Evolutionary conservation across 1,140 invertebrate genomes (phyloP).

Genomic region (Macrostomum lignano): DNA sequence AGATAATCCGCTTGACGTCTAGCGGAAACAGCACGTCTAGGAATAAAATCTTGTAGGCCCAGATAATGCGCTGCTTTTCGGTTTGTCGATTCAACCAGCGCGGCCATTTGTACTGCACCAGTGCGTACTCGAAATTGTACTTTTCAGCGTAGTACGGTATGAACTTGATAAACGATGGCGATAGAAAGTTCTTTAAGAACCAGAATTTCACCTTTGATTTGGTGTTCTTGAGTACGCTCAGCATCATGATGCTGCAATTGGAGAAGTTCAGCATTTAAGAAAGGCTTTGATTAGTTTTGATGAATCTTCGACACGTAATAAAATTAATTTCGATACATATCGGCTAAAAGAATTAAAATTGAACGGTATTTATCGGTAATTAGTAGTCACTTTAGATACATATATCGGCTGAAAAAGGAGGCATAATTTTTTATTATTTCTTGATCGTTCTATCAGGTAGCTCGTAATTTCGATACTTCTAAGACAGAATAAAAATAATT

Average conservation of each 20-base stretch:
- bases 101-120: conserved; percentile 98
- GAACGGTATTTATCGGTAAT: too few relatives aligned
- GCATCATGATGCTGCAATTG: conserved; percentile 94
- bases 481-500: too few relatives aligned
- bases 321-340: too few relatives aligned
- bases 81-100: conserved; percentile 77
- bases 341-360: too few relatives aligned
- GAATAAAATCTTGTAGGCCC: conserved; percentile 99
- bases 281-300: too few relatives aligned
- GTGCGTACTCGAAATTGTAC: conserved; percentile 83
- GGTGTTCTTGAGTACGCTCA: conserved; percentile 76
- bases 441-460: too few relatives aligned
- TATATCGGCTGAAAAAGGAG: too few relatives aligned
- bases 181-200: conserved; percentile 97
- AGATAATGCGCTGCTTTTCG: conserved; percentile 93
- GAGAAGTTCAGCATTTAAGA: too few relatives aligned
- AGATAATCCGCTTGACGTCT: conserved; percentile 93
- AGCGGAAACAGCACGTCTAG: conserved; percentile 89
- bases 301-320: too few relatives aligned
- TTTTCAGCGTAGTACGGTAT: conserved; percentile 73
- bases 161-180: conserved; percentile 78
- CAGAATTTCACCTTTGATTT: conserved; percentile 95
- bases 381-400: too few relatives aligned
- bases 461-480: too few relatives aligned
- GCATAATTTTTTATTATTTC: too few relatives aligned